These are phyloP conservation scores for Archaeoteleia sp. DNA, from an alignment of 2,888 invertebrate genomes.

Conservation along the genomic window DNA sequence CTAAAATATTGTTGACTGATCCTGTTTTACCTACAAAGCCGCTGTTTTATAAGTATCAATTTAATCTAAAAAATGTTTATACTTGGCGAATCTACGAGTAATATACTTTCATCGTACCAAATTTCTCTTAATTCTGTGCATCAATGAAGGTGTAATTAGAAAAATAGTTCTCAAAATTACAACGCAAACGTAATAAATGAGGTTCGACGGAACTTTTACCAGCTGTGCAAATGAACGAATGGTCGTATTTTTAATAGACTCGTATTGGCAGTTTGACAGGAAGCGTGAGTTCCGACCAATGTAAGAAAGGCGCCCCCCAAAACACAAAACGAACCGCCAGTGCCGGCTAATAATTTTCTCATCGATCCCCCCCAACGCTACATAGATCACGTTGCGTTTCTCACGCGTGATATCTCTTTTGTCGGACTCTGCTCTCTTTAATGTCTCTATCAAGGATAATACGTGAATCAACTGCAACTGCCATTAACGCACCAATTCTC, in stretches of 20 bases:
- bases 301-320: conserved; percentile 25
- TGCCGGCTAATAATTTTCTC: conserved; percentile 68
- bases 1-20: no score
- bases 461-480: conserved; percentile 47
- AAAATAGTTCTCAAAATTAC: no score
- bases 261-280: conserved; percentile 31
- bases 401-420: conserved; percentile 60
- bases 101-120: no score
- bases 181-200: no score
- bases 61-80: no score
- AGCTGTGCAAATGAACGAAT: conserved; percentile 44
- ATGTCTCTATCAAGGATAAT: conserved; percentile 67
- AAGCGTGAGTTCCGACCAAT: conserved; percentile 17
- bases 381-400: conserved; percentile 59
- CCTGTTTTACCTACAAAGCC: no score
- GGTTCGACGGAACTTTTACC: no score
- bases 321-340: conserved; percentile 45
- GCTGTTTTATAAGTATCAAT: no score
- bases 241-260: conserved; percentile 50
- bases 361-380: conserved; percentile 57
- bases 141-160: no score
- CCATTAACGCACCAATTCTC: conserved; percentile 46
- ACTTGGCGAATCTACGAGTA: no score
- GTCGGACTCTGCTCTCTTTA: conserved; percentile 55
- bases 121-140: no score